Base-by-base conservation (phyloP, 2,797 vertebrate species). In the Garrulus glandarius region DNA sequence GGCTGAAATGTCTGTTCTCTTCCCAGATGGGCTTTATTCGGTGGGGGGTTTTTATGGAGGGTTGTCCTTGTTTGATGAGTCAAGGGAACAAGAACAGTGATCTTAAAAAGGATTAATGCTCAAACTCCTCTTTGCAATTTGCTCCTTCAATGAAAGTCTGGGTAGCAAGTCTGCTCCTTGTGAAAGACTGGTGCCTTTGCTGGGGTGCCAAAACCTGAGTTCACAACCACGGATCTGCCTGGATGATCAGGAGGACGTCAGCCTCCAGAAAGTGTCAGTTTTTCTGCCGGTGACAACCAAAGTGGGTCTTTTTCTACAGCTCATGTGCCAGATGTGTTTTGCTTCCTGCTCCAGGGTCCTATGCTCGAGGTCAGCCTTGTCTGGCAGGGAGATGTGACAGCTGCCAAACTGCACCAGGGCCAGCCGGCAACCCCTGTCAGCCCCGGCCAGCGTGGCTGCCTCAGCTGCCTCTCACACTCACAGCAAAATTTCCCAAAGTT, bases 331-430 rank as follows among this genome's bases (percentile, higher is more conserved):
- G 85, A 65, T 5, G 78, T 2, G 0, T 87, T 95, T 80, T 2
- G 1, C 56, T 87, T 89, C 79, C 76, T 92, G 87, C 69, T 86
- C 37, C 75, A 52, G 85, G 71, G 85, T 93, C 88, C 64, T 72
- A 85, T 61, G 65, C 88, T 96, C 0, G 5, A 86, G 90, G 93
- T 93, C 92, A 95, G 32, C 60, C 53, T 47, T 3, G 10, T 53
- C 84, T 77, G 71, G 49, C 60, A 36, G 68, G 64, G 79, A 92
- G 91, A 95, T 11, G 43, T 91, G 92, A 85, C 82, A 91, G 93
- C 91, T 89, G 71, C 71, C 24, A 7, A 92, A 79, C 12, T 2
- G 5, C 0, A 0, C 78, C 9, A 15, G 68, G 59, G 67, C 70
- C 50, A 41, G 1, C 19, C 7, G 0, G 57, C 80, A 86, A 46